Conservation (phyloP, 1,140 invertebrate genomes). For the Aleiodes sp. region DNA sequence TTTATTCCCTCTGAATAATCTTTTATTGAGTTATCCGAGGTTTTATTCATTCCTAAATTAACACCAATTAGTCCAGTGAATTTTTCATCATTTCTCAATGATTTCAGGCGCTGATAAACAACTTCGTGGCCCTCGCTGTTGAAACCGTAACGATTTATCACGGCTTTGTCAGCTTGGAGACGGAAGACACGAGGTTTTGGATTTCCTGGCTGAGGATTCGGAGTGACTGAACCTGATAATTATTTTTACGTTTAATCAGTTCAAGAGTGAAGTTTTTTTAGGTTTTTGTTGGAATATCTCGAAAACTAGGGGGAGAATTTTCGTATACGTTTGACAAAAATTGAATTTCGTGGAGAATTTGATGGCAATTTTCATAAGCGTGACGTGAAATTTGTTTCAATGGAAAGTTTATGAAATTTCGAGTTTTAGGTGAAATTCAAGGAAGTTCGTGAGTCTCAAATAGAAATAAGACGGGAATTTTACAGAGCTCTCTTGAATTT, state of each 20-base stretch:
- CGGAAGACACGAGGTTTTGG: slow-evolving; percentile 92
- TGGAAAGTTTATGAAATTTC: too few species aligned
- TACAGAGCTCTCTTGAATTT: too few species aligned
- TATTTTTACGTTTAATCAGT: not conserved
- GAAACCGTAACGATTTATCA: slow-evolving; percentile 97
- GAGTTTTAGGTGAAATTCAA: too few species aligned
- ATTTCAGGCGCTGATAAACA: slow-evolving; percentile 73
- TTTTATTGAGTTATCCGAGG: slow-evolving; percentile 73
- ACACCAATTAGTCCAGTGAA: slow-evolving; percentile 80
- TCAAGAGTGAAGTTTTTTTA: not conserved
- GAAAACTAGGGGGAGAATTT: too few species aligned
- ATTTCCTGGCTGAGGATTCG: slow-evolving; percentile 91
- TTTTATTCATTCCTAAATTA: slow-evolving; percentile 97
- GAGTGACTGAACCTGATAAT: slow-evolving; percentile 82
- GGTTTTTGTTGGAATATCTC: not conserved
- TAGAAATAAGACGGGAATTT: too few species aligned
- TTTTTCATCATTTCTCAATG: slow-evolving; percentile 65
- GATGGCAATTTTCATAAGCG: too few species aligned
- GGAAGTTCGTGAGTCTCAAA: too few species aligned
- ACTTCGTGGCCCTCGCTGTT: slow-evolving; percentile 92
- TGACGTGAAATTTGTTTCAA: too few species aligned
- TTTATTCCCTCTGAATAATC: slow-evolving; percentile 88
- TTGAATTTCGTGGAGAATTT: too few species aligned
- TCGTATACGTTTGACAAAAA: too few species aligned
- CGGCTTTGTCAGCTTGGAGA: slow-evolving; percentile 82